phyloP scores from a whole-genome alignment of 35 echinoderm and acorn worm genomes.

The Nesometra sesokonis region DNA sequence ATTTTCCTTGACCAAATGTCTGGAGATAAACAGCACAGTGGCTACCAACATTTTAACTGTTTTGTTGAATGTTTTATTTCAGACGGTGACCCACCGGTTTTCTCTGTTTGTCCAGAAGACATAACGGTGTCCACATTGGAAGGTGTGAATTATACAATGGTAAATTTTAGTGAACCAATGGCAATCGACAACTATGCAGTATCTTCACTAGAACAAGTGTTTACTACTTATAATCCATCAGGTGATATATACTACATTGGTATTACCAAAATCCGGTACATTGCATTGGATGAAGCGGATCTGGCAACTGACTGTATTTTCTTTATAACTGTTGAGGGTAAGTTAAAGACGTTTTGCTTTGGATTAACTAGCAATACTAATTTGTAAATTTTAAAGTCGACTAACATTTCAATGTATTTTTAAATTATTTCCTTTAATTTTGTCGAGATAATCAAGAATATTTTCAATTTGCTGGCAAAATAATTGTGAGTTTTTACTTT shows the following conservation, averaged over 20 bases:
- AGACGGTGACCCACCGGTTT: neutral
- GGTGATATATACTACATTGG: neutral
- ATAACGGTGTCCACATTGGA: neutral
- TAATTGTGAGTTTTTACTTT: too few relatives aligned
- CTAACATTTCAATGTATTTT: too few relatives aligned
- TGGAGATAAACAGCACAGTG: too few relatives aligned
- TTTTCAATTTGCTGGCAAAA: too few relatives aligned
- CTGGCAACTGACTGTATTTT: neutral
- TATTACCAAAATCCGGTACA: neutral
- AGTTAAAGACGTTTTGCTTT: too few relatives aligned
- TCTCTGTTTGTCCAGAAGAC: neutral
- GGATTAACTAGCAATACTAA: too few relatives aligned
- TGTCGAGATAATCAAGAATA: too few relatives aligned
- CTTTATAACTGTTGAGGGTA: neutral
- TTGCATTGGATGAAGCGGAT: neutral
- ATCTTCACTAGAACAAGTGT: neutral
- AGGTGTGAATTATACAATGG: neutral
- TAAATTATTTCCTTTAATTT: too few relatives aligned
- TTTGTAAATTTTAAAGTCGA: too few relatives aligned
- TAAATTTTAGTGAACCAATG: neutral
- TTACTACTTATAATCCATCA: neutral
- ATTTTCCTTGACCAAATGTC: too few relatives aligned
- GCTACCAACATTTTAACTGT: too few relatives aligned
- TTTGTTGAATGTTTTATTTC: too few relatives aligned
- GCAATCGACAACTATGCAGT: neutral